Conservation (phyloP, 2,797 vertebrate species). For the Oreonectes daqikongensis region DNA sequence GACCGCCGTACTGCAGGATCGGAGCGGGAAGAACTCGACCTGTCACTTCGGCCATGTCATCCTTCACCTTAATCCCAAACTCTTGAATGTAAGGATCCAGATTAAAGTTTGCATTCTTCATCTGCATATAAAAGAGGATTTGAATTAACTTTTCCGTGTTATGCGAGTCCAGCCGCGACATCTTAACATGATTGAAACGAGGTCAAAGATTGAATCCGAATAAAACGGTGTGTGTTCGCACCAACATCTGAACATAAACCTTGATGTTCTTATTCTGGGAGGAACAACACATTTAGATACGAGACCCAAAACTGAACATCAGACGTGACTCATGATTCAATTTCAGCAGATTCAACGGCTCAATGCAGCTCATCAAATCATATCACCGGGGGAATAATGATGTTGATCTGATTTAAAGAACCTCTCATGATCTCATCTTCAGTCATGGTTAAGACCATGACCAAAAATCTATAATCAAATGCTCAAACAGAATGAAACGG, state of each 20-base stretch:
- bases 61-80: slow-evolving; percentile 99
- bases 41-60: slow-evolving; percentile 98
- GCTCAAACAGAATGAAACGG: no score
- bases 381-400: not conserved
- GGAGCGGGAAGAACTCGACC: slow-evolving; percentile 95
- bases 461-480: no score
- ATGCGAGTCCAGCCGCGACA: no score
- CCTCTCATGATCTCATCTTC: slow-evolving; percentile 5
- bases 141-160: not conserved
- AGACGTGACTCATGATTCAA: not conserved
- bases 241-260: not conserved
- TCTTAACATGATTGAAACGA: no score
- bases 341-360: not conserved
- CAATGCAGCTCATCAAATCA: not conserved
- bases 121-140: slow-evolving; percentile 72
- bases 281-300: not conserved
- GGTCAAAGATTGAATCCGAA: no score
- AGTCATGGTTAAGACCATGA: not conserved
- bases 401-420: not conserved
- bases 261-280: not conserved
- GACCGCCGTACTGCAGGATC: slow-evolving; percentile 96
- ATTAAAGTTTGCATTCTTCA: slow-evolving; percentile 99
- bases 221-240: not conserved
- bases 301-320: not conserved
- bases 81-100: slow-evolving; percentile 98